Evolutionary conservation across 2,888 invertebrate genomes (phyloP), one percentile per base, ranked within the genome.

Genomic region (Chrysodeixis includens): DNA sequence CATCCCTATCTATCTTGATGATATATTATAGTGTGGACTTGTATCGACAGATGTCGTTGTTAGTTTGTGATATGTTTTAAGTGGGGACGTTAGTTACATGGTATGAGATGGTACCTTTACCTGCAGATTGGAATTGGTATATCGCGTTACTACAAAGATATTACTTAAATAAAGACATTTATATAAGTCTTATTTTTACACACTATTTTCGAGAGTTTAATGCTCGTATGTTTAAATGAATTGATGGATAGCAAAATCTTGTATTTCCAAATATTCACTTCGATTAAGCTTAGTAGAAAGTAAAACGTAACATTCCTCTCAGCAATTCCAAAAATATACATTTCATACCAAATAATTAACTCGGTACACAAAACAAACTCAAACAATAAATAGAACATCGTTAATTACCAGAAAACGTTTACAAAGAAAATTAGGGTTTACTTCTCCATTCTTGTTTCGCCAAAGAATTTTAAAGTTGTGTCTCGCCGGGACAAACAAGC

Each of bases 1-100:
- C 80, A 72, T 69, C 83, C 76, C 83, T 85, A 89, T 90, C 85
- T 83, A 83, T 92, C 92, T 89, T 88, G 84, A 86, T 93, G 92
- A 92, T 88, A 86, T 90, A 93, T 92, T 87, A 86, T 86, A 77
- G 84, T 78, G 79, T 75, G 73, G 84, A 90, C 72, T 81, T 78
- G 75, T 69, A 88, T 89, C 83, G 93, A 92, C 93, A 92, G 84
- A 84, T 88, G 90, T 90, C 89, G 81, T 82, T 80, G 79, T 70
- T 51, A 66, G 70, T 78, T 76, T 62, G 61, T 46, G 64, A 62
- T 26, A 16, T 54, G 71, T 61, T 75, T 56, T 60, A 66, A 63
- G 60, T 30, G 14, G 9, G 9, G 9, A 10, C 40, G 26, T 56
- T 53, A 16, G 49, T 62, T 40, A n/a, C 40, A 16, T 14, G 9